Evolutionary conservation across 2,888 invertebrate genomes (phyloP), one percentile per base, ranked within the genome.

Genomic region (Phalangium opilio): DNA sequence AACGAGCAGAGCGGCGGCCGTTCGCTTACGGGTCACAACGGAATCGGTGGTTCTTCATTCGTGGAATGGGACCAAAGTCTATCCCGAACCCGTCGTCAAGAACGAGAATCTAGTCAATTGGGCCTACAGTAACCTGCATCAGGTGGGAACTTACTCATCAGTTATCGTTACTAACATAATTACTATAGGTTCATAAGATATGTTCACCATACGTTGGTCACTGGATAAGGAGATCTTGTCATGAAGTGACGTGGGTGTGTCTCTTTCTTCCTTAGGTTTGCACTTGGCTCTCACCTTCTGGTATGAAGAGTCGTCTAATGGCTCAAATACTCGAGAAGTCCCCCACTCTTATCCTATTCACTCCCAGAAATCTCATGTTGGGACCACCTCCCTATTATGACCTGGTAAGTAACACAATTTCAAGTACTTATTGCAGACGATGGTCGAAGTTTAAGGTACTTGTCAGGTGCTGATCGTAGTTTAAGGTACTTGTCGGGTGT

Each of bases 281-380:
- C 8, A 27, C 27, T 27, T 38, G 38, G 38, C 4, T 38, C 8
- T 3, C 38, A 12, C 38, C 38, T 38, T 38, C 38, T 17, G 15
- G 18, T 3, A 38, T 17, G 38, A 38, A 38, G n/a, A 75, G 79
- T 11, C 70, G 73, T 32, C 72, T 71, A 17, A 70, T 87, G 42
- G 76, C 80, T n/a, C 72, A 71, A 55, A 76, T 75, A 60, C 68
- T 81, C 10, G 74, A 76, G 56, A 73, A 74, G 34, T 79, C 78
- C 45, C 82, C 86, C 2, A 75, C 79, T 39, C 65, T 87, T 35
- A 71, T 87, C 55, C 65, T 86, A 47, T 85, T 86, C 60, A 81
- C 83, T 1, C 83, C 84, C 7, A 70, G 78, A 50, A 81, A 81
- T 65, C 78, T 82, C n/a, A 67, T 82, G 36, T 71, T 74, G 59